Percentiles rank a stretch among this genome's conserved stretches.
phyloP scores from a whole-genome alignment of 2,797 vertebrate species.

The Ciconia nigra region DNA sequence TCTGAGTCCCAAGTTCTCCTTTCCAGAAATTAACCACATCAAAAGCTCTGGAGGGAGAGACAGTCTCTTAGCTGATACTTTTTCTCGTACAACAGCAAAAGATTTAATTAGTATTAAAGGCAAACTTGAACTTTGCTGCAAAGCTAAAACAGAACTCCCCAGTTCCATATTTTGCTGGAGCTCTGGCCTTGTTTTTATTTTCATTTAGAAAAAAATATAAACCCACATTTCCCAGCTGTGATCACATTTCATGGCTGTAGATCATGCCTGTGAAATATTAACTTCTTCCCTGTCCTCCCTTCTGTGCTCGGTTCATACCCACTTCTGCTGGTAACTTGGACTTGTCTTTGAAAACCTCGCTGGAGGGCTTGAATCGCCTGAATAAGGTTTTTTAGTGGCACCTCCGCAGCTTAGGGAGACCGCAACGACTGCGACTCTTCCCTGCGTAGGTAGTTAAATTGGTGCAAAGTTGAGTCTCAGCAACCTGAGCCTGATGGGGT shows the following conservation, averaged over 20 bases:
- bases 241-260: conserved; percentile 7
- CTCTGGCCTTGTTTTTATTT: neutral
- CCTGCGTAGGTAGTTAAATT: neutral
- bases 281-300: neutral
- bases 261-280: neutral
- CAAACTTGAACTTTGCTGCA: neutral
- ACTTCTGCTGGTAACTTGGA: neutral
- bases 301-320: neutral
- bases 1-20: conserved; percentile 11
- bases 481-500: neutral
- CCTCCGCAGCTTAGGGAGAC: neutral
- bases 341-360: neutral
- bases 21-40: conserved; percentile 52
- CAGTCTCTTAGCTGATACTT: conserved; percentile 25
- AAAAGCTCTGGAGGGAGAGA: conserved; percentile 39
- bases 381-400: neutral
- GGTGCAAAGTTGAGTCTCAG: conserved; percentile 7
- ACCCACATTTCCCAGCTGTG: neutral
- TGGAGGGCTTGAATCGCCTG: neutral
- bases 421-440: neutral
- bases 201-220: conserved; percentile 7
- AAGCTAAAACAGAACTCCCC: neutral
- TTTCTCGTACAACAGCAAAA: neutral
- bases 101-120: conserved; percentile 39
- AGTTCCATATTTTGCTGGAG: neutral